Conservation (phyloP, 2,113 vertebrate genomes). For the Bettongia penicillata region DNA sequence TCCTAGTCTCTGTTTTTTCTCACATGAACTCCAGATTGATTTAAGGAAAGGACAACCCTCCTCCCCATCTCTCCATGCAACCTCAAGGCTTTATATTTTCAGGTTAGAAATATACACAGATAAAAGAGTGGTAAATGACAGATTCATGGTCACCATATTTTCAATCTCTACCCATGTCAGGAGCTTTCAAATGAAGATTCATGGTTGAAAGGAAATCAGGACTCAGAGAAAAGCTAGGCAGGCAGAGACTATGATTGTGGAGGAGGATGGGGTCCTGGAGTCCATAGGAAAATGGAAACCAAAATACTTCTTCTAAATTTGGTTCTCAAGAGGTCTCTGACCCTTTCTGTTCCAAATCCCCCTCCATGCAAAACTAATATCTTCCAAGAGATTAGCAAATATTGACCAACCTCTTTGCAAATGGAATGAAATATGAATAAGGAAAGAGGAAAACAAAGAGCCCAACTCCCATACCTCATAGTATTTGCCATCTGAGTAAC, state of each 20-base stretch:
- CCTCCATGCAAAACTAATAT: not conserved
- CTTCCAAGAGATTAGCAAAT: not conserved
- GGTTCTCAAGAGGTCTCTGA: accelerated
- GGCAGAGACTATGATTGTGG: not conserved
- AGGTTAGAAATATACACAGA: constrained; percentile 29
- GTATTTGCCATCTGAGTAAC: constrained; percentile 96
- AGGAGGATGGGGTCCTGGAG: not conserved
- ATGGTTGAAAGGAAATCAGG: not conserved
- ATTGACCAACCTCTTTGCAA: not conserved
- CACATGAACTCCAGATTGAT: not conserved
- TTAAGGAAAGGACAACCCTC: not conserved
- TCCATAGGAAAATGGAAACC: not conserved
- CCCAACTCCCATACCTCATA: constrained; percentile 86
- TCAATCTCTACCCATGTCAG: not conserved
- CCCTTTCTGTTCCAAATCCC: not conserved
- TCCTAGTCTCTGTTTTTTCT: not conserved
- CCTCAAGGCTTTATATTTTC: constrained; percentile 15
- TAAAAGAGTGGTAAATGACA: constrained; percentile 35
- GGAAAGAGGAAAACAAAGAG: accelerated
- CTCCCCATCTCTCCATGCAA: not conserved
- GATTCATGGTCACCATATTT: constrained; percentile 38
- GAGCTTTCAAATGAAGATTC: constrained; percentile 11
- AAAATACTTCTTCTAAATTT: not conserved
- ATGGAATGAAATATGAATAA: accelerated
- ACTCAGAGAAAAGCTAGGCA: not conserved